Evolutionary conservation across 1,140 invertebrate genomes (phyloP).

Genomic region (Venustaconcha ellipsiformis): DNA sequence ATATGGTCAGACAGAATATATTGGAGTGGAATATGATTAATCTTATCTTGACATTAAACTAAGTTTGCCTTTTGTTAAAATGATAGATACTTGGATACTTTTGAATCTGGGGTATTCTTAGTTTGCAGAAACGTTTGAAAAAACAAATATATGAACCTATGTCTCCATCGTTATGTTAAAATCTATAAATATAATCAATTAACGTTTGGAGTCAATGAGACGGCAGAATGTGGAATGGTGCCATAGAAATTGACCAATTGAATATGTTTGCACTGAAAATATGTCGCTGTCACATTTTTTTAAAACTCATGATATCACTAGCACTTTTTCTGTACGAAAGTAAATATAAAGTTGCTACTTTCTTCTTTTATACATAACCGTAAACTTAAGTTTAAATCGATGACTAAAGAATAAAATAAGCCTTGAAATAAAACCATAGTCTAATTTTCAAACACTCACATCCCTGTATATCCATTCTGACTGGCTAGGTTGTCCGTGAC

Average conservation of each 20-base stretch:
- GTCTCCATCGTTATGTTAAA: neutral
- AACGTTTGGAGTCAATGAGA: neutral
- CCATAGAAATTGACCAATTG: neutral
- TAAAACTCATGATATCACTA: too few relatives aligned
- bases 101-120: too few relatives aligned
- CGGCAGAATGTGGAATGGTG: neutral
- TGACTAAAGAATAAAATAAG: neutral
- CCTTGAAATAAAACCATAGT: too few relatives aligned
- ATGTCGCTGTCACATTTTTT: too few relatives aligned
- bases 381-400: neutral
- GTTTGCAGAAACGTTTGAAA: too few relatives aligned
- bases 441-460: neutral
- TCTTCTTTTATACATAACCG: neutral
- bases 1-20: neutral
- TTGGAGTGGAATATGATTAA: neutral
- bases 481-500: conserved; percentile 17
- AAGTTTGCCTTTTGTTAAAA: neutral
- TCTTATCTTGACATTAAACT: neutral
- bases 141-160: neutral
- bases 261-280: too few relatives aligned
- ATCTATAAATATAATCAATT: neutral
- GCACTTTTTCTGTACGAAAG: too few relatives aligned
- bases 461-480: conserved; percentile 22
- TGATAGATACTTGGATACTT: neutral
- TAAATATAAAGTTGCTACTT: too few relatives aligned